Evolutionary conservation across 2,113 vertebrate genomes (phyloP).

Genomic region (Menidia beryllina): DNA sequence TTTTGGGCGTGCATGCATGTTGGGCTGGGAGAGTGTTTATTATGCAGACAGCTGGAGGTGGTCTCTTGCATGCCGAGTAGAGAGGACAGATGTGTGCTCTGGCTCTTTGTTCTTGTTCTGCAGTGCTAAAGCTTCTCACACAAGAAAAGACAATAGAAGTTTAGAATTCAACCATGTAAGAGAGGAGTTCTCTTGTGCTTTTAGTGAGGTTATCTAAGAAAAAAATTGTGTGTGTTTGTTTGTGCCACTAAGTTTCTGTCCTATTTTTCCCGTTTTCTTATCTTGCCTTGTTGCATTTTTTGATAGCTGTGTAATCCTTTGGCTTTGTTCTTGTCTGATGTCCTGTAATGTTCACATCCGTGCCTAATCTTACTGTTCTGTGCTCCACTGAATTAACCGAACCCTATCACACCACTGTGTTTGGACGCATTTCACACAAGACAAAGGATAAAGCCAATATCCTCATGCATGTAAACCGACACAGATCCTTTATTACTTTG

Average conservation of each 20-base stretch:
- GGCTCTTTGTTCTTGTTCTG: constrained; percentile 62
- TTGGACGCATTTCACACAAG: constrained; percentile 14
- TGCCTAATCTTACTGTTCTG: constrained; percentile 53
- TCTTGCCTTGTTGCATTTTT: constrained; percentile 23
- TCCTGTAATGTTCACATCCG: constrained; percentile 44
- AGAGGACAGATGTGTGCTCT: constrained; percentile 66
- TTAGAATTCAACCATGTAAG: constrained; percentile 14
- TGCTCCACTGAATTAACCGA: constrained; percentile 56
- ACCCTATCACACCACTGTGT: constrained; percentile 33
- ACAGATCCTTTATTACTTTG: background rate
- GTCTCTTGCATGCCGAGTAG: constrained; percentile 69
- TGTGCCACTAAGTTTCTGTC: background rate
- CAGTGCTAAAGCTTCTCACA: constrained; percentile 22
- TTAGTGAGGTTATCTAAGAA: too few species aligned
- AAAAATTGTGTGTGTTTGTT: constrained; percentile 1
- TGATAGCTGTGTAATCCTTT: constrained; percentile 54
- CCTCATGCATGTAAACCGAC: background rate
- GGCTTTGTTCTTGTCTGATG: constrained; percentile 56
- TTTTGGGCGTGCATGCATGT: constrained; percentile 34
- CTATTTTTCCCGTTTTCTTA: constrained; percentile 4
- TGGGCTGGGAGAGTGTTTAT: constrained; percentile 57
- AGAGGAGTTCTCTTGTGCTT: background rate
- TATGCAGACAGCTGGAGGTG: constrained; percentile 77
- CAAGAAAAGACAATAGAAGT: constrained; percentile 16
- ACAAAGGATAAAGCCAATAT: background rate